Conservation (phyloP, 2,113 vertebrate species). For the Anolis sagrei region DNA sequence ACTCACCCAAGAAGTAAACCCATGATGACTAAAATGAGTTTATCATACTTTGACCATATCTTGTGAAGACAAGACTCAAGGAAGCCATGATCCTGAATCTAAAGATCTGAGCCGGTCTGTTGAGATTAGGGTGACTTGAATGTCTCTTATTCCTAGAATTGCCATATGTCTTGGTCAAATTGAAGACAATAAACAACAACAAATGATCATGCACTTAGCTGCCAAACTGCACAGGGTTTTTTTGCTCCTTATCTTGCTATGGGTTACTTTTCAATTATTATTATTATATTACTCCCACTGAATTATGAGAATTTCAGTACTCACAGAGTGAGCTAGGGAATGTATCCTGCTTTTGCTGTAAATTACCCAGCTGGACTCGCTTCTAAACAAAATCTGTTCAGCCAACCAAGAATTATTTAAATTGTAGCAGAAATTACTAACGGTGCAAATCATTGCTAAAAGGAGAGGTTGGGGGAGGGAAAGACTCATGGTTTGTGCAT, state of each 20-base stretch:
- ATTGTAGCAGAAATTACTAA: constrained; percentile 25
- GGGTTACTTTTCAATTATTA: not conserved
- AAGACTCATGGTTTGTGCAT: not conserved
- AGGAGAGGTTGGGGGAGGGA: not conserved
- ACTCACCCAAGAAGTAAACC: too few relatives aligned
- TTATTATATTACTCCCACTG: not conserved
- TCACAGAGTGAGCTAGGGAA: not conserved
- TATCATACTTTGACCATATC: too few relatives aligned
- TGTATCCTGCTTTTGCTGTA: not conserved
- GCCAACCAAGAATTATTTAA: fast-evolving
- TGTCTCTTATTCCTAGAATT: too few relatives aligned
- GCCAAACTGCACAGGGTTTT: not conserved
- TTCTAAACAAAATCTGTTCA: constrained; percentile 9
- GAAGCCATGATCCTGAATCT: too few relatives aligned
- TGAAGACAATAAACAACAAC: too few relatives aligned
- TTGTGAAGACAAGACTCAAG: too few relatives aligned
- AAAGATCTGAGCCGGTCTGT: too few relatives aligned
- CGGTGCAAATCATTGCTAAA: not conserved
- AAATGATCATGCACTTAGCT: not conserved
- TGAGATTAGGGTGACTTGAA: too few relatives aligned
- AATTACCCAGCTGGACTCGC: not conserved
- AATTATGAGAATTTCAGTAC: not conserved
- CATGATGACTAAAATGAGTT: too few relatives aligned
- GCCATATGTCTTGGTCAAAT: too few relatives aligned
- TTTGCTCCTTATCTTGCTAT: not conserved